Base-by-base conservation (phyloP, 1,140 invertebrate species). In the Planococcus citri region DNA sequence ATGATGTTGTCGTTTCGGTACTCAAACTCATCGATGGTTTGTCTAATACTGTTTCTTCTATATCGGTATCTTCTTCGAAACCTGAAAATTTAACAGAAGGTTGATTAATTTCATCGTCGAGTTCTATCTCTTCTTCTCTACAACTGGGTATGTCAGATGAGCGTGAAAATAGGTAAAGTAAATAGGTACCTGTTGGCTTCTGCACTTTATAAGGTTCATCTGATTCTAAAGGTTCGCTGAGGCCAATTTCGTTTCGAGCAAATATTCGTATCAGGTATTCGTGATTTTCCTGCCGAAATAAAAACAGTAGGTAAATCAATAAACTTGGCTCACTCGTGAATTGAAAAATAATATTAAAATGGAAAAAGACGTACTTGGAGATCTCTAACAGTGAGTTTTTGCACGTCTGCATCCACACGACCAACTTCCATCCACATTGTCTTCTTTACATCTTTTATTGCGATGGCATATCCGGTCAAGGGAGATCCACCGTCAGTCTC, bases 361-460 rank as follows among this genome's bases (percentile, higher is more conserved):
- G 25, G 14, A 29, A 2, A 33, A 61, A n/a, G 41, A 71, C 73
- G 72, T 74, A 81, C 81, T 78, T 90, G 90, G 68, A 95, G 79
- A 76, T 95, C 92, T 76, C 87, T 85, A 61, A 95, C 90, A 71
- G 87, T 89, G 74, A 93, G 85, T 78, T 89, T 90, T 74, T 91
- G 90, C 38, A 88, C 85, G 71, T 90, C 87, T 0, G 89, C 88
- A 72, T 85, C 84, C 9, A 94, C 90, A 75, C 89, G 85, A 17
- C 91, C 92, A 64, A 95, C 91, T 84, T 95, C 91, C 83, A 95
- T 95, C 93, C 93, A 96, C 92, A 95, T 95, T 2, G 91, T 94
- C 76, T 93, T 92, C 76, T 87, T 88, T 41, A 87, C 83, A 76
- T 99, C 96, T 74, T 91, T 85, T 69, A 97, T 90, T 12, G 93